Evolutionary conservation across 2,797 vertebrate genomes (phyloP), one percentile per base, ranked within the genome.

Genomic region (Mormyrus hasselquistii): DNA sequence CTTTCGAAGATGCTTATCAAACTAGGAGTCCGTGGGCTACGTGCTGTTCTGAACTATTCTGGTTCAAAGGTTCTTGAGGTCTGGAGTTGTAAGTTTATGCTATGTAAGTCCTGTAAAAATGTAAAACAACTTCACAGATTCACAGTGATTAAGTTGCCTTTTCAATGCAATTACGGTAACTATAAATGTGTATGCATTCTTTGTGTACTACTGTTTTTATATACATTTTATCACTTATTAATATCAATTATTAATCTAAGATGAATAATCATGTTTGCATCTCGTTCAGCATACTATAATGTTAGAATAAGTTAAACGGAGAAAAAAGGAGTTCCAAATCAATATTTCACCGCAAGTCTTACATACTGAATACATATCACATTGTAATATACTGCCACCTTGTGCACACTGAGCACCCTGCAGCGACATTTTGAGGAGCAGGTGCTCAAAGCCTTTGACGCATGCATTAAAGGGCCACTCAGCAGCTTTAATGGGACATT

Each of bases 371-470:
- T 0, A 38, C 25, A 19, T 41, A 19, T 38, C 25, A 57, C 7
- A 12, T 82, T 62, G 22, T 49, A 41, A 41, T 53, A 83, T 93
- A 91, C 91, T 93, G 93, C 93, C 94, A 89, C 90, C 94, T 91
- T 82, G 92, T 93, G 93, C 53, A 89, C 52, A 34, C 47, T 16
- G 12, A 86, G 29, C 25, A 38, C 79, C 65, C 29, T 14, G 29
- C 65, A 69, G 62, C 25, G 62, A 29, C 62, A 65, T 65, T 29
- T 65, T 65, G 2, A 29, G 62, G 62, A 65, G 22, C 62, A 34
- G 29, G 25, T 69, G 10, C 25, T 34, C 9, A 34, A 69, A 69
- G 1, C 25, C 62, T 69, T 69, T 69, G 62, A 69, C 62, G 14
- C 25, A 4, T 29, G 10, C 22, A 4, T 69, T 69, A 59, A 65